Evolutionary conservation across 2,113 vertebrate species (phyloP).

Genomic region (Halcyon senegalensis): DNA sequence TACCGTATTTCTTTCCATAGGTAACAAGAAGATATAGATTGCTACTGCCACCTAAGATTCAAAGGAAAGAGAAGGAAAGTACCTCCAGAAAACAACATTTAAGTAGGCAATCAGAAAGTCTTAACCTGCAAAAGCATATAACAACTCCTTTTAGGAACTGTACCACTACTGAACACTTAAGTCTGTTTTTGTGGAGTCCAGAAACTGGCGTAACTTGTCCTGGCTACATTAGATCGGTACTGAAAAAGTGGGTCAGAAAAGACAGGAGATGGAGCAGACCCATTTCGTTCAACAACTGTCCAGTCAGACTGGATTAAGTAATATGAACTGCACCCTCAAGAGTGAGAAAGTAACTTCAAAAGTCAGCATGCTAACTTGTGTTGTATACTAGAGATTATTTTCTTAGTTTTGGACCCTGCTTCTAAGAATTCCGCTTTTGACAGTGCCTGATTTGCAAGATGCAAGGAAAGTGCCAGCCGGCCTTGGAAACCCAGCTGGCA

Average conservation of each 20-base stretch:
- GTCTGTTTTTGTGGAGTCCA: not conserved
- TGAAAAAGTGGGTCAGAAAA: not conserved
- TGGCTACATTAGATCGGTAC: not conserved
- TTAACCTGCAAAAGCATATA: not conserved
- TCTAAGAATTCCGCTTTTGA: not conserved
- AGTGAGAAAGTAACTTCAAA: not conserved
- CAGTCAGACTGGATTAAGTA: not conserved
- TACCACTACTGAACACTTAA: not conserved
- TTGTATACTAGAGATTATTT: not conserved
- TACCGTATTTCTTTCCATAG: not conserved
- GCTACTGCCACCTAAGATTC: not conserved
- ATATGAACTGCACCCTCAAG: not conserved
- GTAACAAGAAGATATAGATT: not conserved
- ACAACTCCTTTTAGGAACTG: not conserved
- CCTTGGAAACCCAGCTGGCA: not conserved
- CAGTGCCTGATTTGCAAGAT: not conserved
- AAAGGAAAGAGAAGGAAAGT: not conserved
- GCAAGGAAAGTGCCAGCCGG: not conserved
- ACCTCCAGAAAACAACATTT: not conserved
- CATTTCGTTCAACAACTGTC: not conserved
- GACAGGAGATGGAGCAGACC: not conserved
- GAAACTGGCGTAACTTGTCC: not conserved
- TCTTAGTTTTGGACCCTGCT: not conserved
- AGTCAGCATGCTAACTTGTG: not conserved
- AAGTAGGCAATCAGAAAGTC: not conserved